Evolutionary conservation across 2,888 invertebrate species (phyloP), one percentile per base, ranked within the genome.

Genomic region (Phymatocera aterrima): DNA sequence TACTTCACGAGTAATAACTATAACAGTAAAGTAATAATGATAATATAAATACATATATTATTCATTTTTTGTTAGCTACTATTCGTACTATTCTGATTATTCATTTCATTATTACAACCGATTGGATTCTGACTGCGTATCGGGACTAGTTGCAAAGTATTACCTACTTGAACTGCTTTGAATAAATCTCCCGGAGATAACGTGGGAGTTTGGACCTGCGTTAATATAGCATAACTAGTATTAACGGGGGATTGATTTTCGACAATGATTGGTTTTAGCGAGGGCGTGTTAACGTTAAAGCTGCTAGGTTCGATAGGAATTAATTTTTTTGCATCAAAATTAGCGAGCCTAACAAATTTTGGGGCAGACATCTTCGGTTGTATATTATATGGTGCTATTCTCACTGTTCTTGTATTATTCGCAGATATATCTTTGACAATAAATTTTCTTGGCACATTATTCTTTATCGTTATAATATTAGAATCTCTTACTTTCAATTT

Each of bases 91-190:
- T 18, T 72, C 57, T 78, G 51, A 54, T 72, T 78, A 3, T 34
- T 75, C 3, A 78, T 34, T 79, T 75, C 72, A 34, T 57, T 61
- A 34, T n/a, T 28, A 3, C 40, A 64, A 21, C 60, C 68, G 21
- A 79, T 68, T 28, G 46, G 77, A 51, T 81, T 82, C 61, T 82
- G 79, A 78, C 79, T 80, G 64, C 84, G 82, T 15, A 87, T 81
- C 40, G 84, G 86, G 64, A 88, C 85, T 65, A 88, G 83, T 78
- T 86, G 86, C 34, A 88, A 81, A 18, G 85, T 85, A 78, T 87
- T 84, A n/a, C 87, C 88, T 64, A 86, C 83, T 84, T 87, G 85
- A 31, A 88, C 82, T 46, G 87, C 88, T 81, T 85, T 85, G 64
- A 87, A 87, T 8, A 85, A 83, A 79, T 86, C 86, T 61, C 88